Conservation (phyloP, 2,113 vertebrate genomes). For the Aplodontia rufa region DNA sequence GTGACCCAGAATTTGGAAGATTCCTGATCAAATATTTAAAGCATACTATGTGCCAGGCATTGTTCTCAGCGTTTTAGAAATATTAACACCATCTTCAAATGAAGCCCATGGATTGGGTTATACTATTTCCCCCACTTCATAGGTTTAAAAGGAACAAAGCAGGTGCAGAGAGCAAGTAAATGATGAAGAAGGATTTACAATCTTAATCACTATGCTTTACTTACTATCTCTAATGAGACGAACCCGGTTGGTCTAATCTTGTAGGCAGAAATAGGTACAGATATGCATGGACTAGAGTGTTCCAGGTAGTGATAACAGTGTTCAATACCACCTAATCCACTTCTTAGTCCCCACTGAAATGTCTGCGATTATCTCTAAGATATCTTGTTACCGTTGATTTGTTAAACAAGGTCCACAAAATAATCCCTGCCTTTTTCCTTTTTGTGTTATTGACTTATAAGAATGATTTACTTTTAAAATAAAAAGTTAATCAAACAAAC, state of each 20-base stretch:
- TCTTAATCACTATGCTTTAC: background rate
- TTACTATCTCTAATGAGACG: background rate
- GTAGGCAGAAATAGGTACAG: background rate
- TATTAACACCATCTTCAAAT: background rate
- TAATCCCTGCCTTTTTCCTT: background rate
- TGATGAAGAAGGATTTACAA: background rate
- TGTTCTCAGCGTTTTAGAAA: constrained; percentile 1
- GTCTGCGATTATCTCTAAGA: background rate
- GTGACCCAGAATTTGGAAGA: background rate
- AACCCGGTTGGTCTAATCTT: background rate
- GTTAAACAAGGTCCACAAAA: background rate
- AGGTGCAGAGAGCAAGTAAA: background rate
- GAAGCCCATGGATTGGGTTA: background rate
- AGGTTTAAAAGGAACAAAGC: background rate
- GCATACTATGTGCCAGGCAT: background rate
- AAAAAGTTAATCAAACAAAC: background rate
- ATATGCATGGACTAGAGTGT: background rate
- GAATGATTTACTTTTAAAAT: background rate
- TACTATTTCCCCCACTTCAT: background rate
- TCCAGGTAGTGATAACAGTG: background rate
- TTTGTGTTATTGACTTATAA: background rate
- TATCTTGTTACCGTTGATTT: background rate
- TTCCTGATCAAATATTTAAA: background rate
- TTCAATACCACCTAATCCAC: background rate
- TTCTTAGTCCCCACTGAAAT: background rate